These are phyloP conservation scores for Xestia c-nigrum DNA, from an alignment of 2,888 invertebrate species.

Conservation along the genomic window DNA sequence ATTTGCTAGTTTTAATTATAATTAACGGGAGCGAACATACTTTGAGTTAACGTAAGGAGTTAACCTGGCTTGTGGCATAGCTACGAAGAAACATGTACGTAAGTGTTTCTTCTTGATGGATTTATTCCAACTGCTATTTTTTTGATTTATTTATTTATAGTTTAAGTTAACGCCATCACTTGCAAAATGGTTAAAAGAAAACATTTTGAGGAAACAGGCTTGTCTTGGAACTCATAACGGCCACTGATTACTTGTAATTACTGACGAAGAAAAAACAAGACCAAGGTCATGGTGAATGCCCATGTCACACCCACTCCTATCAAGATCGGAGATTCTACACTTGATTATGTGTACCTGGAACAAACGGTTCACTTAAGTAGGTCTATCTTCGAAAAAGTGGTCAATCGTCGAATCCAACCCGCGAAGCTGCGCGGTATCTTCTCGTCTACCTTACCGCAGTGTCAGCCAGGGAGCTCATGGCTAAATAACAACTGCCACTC, in stretches of 20 bases:
- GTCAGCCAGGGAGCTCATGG: no score
- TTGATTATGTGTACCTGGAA: no score
- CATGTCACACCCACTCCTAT: no score
- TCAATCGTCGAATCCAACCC: no score
- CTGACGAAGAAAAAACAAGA: background rate
- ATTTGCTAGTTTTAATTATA: slow-evolving; percentile 66
- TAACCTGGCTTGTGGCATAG: slow-evolving; percentile 4
- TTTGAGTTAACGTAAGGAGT: slow-evolving; percentile 41
- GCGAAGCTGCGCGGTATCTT: no score
- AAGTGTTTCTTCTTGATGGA: background rate
- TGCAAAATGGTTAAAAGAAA: background rate
- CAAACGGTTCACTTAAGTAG: no score
- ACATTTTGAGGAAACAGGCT: background rate
- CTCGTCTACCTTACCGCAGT: no score
- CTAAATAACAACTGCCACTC: no score
- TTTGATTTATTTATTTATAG: no score
- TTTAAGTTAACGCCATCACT: background rate
- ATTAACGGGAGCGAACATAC: slow-evolving; percentile 62
- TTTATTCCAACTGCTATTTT: slow-evolving; percentile 2
- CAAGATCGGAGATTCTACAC: no score
- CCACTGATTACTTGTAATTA: background rate
- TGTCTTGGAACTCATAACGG: background rate
- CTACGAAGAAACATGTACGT: slow-evolving; percentile 18
- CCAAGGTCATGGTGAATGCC: no score
- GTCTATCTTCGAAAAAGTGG: no score